Conservation (phyloP, 2,888 invertebrate genomes). For the Hanleya hanleyi region DNA sequence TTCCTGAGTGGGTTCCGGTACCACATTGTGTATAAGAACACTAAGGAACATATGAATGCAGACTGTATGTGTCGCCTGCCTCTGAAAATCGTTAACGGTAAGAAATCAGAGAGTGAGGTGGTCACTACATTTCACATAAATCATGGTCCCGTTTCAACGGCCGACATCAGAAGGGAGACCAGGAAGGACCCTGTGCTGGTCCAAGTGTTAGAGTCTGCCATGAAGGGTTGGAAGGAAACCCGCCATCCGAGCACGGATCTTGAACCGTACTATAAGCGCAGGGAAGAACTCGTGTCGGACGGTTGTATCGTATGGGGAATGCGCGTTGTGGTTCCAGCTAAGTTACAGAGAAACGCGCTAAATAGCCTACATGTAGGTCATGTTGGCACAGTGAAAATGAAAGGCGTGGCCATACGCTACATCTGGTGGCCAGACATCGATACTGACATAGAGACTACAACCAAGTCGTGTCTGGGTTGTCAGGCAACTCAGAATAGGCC, state of each 20-base stretch:
- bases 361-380: constrained; percentile 51
- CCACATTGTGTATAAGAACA: background rate
- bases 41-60: constrained; percentile 6
- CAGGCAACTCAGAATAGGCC: constrained; percentile 36
- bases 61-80: background rate
- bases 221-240: constrained; percentile 28
- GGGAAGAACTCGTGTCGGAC: constrained; percentile 29
- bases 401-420: constrained; percentile 35
- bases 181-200: too few relatives aligned
- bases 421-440: too few relatives aligned
- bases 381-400: constrained; percentile 55
- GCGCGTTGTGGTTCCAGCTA: constrained; percentile 39
- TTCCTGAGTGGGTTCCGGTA: background rate
- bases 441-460: constrained; percentile 42
- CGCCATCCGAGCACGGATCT: constrained; percentile 3
- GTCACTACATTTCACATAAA: background rate
- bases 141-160: background rate
- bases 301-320: constrained; percentile 34
- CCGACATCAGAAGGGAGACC: constrained; percentile 13
- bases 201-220: constrained; percentile 25
- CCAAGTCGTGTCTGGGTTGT: constrained; percentile 43
- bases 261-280: constrained; percentile 20
- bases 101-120: background rate
- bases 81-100: too few relatives aligned
- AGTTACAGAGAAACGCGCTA: constrained; percentile 39